Evolutionary conservation across 2,888 invertebrate genomes (phyloP).

Genomic region (Macrosoma leucophasiata): DNA sequence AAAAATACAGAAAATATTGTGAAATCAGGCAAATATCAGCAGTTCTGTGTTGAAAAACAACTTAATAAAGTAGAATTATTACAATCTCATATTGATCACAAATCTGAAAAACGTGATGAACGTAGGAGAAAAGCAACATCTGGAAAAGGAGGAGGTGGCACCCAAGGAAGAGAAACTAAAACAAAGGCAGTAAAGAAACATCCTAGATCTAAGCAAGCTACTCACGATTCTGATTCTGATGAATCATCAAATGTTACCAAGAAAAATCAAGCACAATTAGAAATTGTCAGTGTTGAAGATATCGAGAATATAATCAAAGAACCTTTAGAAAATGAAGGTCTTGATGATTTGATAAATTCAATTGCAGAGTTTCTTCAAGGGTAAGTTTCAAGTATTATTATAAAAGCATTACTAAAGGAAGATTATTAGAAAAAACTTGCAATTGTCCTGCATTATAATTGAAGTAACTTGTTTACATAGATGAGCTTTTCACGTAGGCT

Average conservation of each 20-base stretch:
- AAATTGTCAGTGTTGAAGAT: conserved; percentile 80
- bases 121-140: conserved; percentile 89
- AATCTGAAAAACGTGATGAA: conserved; percentile 88
- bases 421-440: too few species aligned
- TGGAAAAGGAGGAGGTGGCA: conserved; percentile 93
- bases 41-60: conserved; percentile 81
- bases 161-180: conserved; percentile 96
- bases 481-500: too few species aligned
- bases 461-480: too few species aligned
- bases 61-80: conserved; percentile 58
- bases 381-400: conserved; percentile 56
- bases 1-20: conserved; percentile 81
- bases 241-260: conserved; percentile 64
- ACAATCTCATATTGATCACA: conserved; percentile 57
- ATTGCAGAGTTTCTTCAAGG: conserved; percentile 82
- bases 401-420: too few species aligned
- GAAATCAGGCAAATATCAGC: conserved; percentile 84
- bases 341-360: conserved; percentile 81
- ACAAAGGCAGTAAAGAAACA: conserved; percentile 95
- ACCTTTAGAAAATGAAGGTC: conserved; percentile 81
- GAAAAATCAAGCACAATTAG: conserved; percentile 64
- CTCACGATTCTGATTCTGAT: conserved; percentile 81
- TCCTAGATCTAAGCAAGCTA: conserved; percentile 67
- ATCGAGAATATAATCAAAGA: conserved; percentile 78
- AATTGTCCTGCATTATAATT: too few species aligned